Conservation (phyloP, 2,797 vertebrate species). For the Taeniopygia guttata region DNA sequence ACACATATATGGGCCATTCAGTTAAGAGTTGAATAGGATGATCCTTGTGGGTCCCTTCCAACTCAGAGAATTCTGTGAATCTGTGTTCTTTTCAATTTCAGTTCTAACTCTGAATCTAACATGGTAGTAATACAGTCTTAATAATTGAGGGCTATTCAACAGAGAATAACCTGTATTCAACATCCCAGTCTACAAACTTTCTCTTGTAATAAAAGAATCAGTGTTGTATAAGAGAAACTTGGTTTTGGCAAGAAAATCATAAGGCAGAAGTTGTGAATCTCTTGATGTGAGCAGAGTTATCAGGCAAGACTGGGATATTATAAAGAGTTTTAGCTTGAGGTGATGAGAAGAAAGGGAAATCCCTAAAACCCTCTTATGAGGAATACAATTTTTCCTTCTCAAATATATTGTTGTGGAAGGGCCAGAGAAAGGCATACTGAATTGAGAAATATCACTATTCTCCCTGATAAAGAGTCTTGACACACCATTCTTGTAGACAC, state of each 20-base stretch:
- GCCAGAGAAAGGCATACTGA: not conserved
- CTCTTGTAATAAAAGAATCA: not conserved
- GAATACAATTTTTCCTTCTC: not conserved
- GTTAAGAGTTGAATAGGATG: not conserved
- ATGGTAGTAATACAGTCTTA: not conserved
- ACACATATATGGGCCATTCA: rapidly evolving
- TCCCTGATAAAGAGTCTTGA: not conserved
- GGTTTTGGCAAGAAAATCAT: not conserved
- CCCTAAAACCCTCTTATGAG: not conserved
- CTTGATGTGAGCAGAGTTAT: not conserved
- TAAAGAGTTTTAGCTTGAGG: not conserved
- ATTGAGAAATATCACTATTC: not conserved
- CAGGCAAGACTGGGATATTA: not conserved
- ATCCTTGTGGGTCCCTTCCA: not conserved
- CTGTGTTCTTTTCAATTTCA: not conserved
- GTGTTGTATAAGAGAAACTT: not conserved
- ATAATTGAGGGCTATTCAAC: not conserved
- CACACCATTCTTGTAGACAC: not conserved
- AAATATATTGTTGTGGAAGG: not conserved
- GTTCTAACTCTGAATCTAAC: not conserved
- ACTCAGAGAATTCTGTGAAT: not conserved
- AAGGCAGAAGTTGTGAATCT: not conserved
- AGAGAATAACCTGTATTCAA: not conserved
- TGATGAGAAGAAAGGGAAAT: not conserved
- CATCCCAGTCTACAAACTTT: not conserved